Evolutionary conservation across 2,113 vertebrate species (phyloP).

Genomic region (Ictalurus furcatus): DNA sequence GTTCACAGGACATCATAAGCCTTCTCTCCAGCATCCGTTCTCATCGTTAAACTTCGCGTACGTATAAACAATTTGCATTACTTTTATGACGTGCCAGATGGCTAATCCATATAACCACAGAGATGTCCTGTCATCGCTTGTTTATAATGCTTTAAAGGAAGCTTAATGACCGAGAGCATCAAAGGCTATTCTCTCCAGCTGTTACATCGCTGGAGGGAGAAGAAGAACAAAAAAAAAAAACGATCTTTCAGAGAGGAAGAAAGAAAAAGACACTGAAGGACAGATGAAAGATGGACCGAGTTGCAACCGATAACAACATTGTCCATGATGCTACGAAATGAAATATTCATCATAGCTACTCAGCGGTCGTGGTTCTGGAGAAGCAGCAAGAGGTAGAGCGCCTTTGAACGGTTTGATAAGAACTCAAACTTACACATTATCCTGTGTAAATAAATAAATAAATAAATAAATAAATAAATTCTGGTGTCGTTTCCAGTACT

Average conservation of each 20-base stretch:
- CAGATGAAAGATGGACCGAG: neutral
- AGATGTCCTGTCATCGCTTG: conserved; percentile 4
- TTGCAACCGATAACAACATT: neutral
- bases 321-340: neutral
- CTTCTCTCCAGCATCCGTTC: neutral
- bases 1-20: neutral
- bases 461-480: no score
- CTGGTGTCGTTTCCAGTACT: neutral
- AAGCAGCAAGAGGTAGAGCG: neutral
- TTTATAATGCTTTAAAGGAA: conserved; percentile 28
- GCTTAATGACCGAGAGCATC: conserved; percentile 37
- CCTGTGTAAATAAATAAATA: neutral
- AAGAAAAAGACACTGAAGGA: neutral
- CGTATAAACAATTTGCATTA: conserved; percentile 18
- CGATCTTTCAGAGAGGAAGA: neutral
- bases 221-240: neutral
- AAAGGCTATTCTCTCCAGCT: conserved; percentile 32
- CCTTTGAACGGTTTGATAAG: neutral
- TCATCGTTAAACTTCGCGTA: neutral
- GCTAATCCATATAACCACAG: conserved; percentile 16
- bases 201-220: neutral
- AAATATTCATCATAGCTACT: neutral
- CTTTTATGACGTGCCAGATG: conserved; percentile 38
- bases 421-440: neutral
- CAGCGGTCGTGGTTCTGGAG: neutral